Percentiles rank a stretch among this genome's conserved stretches.
Conservation (phyloP, 2,888 invertebrate genomes). For the Apodemia duryi region DNA sequence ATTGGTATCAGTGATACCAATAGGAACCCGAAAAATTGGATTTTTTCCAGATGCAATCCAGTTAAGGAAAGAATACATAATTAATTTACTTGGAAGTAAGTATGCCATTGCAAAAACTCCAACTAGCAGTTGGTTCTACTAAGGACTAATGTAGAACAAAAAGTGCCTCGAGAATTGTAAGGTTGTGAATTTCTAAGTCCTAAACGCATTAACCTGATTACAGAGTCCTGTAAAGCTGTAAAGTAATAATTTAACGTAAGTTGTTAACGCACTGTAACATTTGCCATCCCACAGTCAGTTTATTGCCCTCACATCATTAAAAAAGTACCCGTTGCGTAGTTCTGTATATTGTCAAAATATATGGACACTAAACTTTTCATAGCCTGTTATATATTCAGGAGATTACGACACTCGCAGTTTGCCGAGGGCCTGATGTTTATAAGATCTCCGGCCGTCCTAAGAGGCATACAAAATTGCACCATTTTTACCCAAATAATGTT, state of each 20-base stretch:
- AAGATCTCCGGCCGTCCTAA: conserved; percentile 13
- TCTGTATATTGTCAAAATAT: conserved; percentile 54
- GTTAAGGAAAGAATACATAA: no score
- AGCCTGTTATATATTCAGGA: conserved; percentile 62
- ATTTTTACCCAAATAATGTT: conserved; percentile 12
- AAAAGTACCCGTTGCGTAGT: conserved; percentile 7
- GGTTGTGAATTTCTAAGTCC: no score
- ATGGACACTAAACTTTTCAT: conserved; percentile 67
- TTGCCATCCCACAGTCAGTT: background rate
- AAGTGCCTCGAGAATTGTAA: no score
- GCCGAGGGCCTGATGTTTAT: conserved; percentile 15
- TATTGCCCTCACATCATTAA: conserved; percentile 10
- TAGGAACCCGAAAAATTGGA: no score
- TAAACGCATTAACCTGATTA: background rate
- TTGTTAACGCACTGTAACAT: background rate
- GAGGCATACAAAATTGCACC: conserved; percentile 13
- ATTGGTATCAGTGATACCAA: no score
- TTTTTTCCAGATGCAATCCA: no score
- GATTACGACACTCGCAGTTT: conserved; percentile 57
- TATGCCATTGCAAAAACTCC: no score
- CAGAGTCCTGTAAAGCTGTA: background rate
- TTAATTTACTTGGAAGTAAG: no score
- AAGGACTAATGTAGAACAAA: no score
- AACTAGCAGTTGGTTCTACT: no score
- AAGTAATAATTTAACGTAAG: background rate